Base-by-base conservation (phyloP, 2,797 vertebrate genomes). In the Ficedula albicollis region DNA sequence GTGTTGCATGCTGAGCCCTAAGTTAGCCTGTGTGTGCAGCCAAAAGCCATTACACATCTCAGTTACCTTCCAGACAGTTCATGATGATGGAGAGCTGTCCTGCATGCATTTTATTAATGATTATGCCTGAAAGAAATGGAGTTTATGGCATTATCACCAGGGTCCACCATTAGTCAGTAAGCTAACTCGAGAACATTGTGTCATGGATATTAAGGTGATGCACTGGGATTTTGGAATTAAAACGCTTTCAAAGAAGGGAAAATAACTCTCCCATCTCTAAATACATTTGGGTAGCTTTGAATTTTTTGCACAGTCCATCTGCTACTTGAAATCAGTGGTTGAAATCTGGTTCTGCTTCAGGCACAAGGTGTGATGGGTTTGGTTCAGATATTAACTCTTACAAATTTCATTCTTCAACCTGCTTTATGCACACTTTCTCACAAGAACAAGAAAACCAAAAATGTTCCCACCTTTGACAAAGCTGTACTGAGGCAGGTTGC, bases 111-210 rank as follows among this genome's bases (percentile, higher is more conserved):
- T 94, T 83, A 44, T 90, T 89, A 87, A 93, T 72, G 51, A 39
- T 72, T 46, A 10, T 75, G 51, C 43, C 91, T 95, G 76, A 95
- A 94, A 93, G 92, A 93, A 93, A 70, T 69, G 56, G 70, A 72
- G 29, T 92, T 89, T 76, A 82, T 59, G 51, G 48, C 78, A 30
- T 60, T 84, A 43, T 73, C 78, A 51, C 13, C 43, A 16, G 41
- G 34, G 34, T 67, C 27, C 30, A 9, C 49, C 19, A 15, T 86
- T 63, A 80, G 48, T 78, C 87, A 78, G 43, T 55, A 79, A 75
- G 38, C 49, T 77, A 68, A 74, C 59, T n/a, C 10, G 26, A 52
- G 55, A 89, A 70, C 39, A 12, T 38, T 29, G 5, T 76, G 41
- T 62, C 6, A 2, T 36, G 52, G 58, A 13, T 32, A 6, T 76